These are phyloP conservation scores for Thaumatotibia leucotreta DNA, from an alignment of 1,140 invertebrate species.

Conservation along the genomic window DNA sequence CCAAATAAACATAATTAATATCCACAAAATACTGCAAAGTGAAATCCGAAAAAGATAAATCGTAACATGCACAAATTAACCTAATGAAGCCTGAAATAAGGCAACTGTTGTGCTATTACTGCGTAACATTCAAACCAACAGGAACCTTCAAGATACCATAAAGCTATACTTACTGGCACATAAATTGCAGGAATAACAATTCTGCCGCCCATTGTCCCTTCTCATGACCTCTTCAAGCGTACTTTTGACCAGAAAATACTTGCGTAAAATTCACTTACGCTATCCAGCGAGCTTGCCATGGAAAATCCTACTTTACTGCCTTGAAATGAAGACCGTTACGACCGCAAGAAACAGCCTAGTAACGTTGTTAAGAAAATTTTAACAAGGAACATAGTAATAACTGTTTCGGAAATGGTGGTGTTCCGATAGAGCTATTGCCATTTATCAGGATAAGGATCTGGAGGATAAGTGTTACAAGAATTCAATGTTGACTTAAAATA, in stretches of 20 bases:
- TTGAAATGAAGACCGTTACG: neutral
- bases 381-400: constrained; percentile 3
- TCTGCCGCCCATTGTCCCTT: constrained; percentile 28
- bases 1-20: too few species aligned
- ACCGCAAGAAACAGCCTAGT: neutral
- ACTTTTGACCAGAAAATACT: constrained; percentile 37
- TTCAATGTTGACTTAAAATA: neutral
- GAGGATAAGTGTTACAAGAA: neutral
- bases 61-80: too few species aligned
- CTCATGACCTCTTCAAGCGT: constrained; percentile 31
- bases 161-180: constrained; percentile 37
- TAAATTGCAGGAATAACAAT: constrained; percentile 48
- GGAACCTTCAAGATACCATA: constrained; percentile 34
- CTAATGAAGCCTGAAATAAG: neutral
- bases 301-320: neutral
- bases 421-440: neutral
- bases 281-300: neutral
- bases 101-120: neutral
- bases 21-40: too few species aligned
- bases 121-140: neutral
- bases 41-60: too few species aligned
- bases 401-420: neutral
- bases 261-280: constrained; percentile 1
- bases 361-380: neutral
- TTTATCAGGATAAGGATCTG: neutral